Percentiles rank a stretch among this genome's conserved stretches.
These are phyloP conservation scores for Schizaphis graminum DNA, from an alignment of 2,888 invertebrate genomes.

Conservation along the genomic window DNA sequence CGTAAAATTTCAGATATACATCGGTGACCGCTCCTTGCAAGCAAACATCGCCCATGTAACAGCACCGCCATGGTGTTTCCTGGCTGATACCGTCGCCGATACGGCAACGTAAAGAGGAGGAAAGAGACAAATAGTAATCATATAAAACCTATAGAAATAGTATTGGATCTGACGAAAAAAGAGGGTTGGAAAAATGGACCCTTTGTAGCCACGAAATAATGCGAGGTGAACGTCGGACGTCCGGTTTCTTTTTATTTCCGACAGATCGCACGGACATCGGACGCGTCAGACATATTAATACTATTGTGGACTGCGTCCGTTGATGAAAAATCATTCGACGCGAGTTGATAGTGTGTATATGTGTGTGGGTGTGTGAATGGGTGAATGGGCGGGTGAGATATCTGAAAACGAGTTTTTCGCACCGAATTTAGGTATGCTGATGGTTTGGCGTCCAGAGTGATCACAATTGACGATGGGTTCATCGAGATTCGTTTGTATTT, in stretches of 20 bases:
- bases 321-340: neutral
- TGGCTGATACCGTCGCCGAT: neutral
- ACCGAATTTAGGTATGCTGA: neutral
- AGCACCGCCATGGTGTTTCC: neutral
- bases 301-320: neutral
- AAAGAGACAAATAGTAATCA: neutral
- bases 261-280: neutral
- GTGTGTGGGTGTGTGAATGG: neutral
- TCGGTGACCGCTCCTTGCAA: neutral
- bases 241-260: constrained; percentile 19
- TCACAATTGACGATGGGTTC: neutral
- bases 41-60: neutral
- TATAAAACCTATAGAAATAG: neutral
- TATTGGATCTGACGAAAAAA: neutral
- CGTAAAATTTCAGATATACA: neutral
- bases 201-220: neutral
- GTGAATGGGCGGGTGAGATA: neutral
- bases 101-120: no score
- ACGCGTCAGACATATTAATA: neutral
- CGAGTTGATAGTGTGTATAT: neutral
- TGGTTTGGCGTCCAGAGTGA: neutral
- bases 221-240: neutral
- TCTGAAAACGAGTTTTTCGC: neutral
- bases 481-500: neutral
- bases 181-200: neutral